Base-by-base conservation (phyloP, 1,140 invertebrate genomes). In the Panagrolaimus sp. region DNA sequence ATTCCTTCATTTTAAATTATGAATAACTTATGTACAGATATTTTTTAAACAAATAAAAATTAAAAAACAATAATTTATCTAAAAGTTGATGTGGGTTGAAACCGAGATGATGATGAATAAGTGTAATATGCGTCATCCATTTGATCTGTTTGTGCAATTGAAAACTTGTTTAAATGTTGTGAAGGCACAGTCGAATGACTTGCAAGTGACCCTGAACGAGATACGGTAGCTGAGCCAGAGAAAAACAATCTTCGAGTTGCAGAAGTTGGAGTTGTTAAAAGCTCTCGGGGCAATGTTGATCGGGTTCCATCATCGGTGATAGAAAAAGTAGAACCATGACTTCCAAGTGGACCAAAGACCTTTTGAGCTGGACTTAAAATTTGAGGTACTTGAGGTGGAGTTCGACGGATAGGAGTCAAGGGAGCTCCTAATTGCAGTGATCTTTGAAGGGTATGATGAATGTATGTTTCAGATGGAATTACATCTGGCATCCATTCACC, bases 401-500 rank as follows among this genome's bases (percentile, higher is more conserved):
- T 21, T n/a, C 52, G 52, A 1, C 52, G 52, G 12, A 26, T 21
- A 26, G 21, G 52, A 0, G 52, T 28, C 52, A 58, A n/a, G 12
- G 52, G 68, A 45, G 67, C n/a, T 4, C 32, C 32, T 26, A 74
- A n/a, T 52, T 73, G 52, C 0, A 79, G 63, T 44, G 74, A 79
- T 38, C 74, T 46, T 55, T 76, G 76, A n/a, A 76, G 73, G 7
- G 74, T 76, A 43, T 76, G 74, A 46, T 76, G 74, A 26, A 76
- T 21, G 48, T 78, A 76, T 7, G 74, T 76, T 24, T 73, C 71
- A 14, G 46, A 55, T 5, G 28, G 26, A 4, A 74, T 55, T 15
- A 72, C 44, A 52, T 77, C 76, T 14, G 76, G 72, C 43, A 76
- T 64, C 76, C 76, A 78, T 48, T 76, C 74, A 44, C 76, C 63